Conservation (phyloP, 2,888 invertebrate genomes). For the Noctua janthina region DNA sequence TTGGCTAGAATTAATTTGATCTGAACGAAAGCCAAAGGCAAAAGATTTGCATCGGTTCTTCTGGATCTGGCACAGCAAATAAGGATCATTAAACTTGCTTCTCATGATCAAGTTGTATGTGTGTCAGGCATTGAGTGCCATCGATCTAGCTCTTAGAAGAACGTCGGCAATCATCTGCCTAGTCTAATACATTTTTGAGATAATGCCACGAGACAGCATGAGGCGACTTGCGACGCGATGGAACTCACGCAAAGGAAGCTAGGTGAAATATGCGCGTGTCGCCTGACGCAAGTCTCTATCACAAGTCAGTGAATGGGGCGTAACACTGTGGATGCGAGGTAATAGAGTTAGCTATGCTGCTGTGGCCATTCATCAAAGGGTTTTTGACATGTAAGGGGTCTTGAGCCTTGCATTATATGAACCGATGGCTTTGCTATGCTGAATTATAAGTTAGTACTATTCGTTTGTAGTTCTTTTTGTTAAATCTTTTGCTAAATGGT, state of each 20-base stretch:
- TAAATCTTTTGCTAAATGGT: too few relatives aligned
- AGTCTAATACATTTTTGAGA: not conserved
- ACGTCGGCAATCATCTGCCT: not conserved
- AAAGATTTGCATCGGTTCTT: too few relatives aligned
- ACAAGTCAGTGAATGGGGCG: not conserved
- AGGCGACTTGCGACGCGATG: not conserved
- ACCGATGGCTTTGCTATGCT: not conserved
- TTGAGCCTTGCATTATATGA: not conserved
- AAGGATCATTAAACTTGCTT: not conserved
- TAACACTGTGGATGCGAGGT: not conserved
- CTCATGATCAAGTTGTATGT: not conserved
- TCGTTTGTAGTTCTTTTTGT: too few relatives aligned
- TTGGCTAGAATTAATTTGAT: conserved; percentile 11
- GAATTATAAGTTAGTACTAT: too few relatives aligned
- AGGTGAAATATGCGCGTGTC: not conserved
- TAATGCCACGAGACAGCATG: not conserved
- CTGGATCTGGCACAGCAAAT: not conserved
- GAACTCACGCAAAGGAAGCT: not conserved
- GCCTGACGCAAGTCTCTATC: not conserved
- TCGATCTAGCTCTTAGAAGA: not conserved
- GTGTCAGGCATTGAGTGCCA: not conserved
- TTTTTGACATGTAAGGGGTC: too few relatives aligned
- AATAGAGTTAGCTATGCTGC: not conserved
- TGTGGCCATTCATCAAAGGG: not conserved
- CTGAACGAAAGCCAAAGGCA: not conserved